These are phyloP conservation scores for Drosophila meridionalis DNA, from an alignment of 2,888 invertebrate species.

Conservation along the genomic window DNA sequence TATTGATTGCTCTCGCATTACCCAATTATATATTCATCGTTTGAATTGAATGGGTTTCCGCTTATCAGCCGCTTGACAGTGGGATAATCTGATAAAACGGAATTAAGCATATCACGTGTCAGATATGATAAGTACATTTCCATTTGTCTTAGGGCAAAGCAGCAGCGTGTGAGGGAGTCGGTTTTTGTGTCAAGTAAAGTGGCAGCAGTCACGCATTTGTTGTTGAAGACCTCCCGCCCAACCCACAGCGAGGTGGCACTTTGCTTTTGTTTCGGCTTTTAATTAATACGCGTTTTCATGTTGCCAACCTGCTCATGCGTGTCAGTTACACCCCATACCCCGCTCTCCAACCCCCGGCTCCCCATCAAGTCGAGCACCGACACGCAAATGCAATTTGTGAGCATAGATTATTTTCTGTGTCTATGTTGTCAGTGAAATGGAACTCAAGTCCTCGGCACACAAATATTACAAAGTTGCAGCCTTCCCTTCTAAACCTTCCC, in stretches of 20 bases:
- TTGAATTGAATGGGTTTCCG: neutral
- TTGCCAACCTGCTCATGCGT: constrained; percentile 58
- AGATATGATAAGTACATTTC: constrained; percentile 59
- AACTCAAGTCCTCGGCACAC: neutral
- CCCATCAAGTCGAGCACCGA: constrained; percentile 30
- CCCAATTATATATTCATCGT: constrained; percentile 16
- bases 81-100: constrained; percentile 22
- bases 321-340: neutral
- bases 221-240: constrained; percentile 19
- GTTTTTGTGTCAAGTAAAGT: constrained; percentile 32
- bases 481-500: neutral
- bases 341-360: neutral
- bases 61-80: neutral
- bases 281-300: constrained; percentile 76
- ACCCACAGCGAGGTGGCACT: constrained; percentile 24
- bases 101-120: constrained; percentile 65
- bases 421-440: constrained; percentile 35
- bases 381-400: constrained; percentile 77
- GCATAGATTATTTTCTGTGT: constrained; percentile 53
- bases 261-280: constrained; percentile 55
- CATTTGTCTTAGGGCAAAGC: constrained; percentile 36
- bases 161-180: neutral
- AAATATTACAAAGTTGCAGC: constrained; percentile 1
- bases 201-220: constrained; percentile 43
- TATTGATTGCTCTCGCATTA: constrained; percentile 11